A percentile compares a stretch with the other conserved stretches of the same genome.
phyloP scores from a whole-genome alignment of 37 sponge, comb jelly and placozoan species.

The Halisarca cf. caerulea region DNA sequence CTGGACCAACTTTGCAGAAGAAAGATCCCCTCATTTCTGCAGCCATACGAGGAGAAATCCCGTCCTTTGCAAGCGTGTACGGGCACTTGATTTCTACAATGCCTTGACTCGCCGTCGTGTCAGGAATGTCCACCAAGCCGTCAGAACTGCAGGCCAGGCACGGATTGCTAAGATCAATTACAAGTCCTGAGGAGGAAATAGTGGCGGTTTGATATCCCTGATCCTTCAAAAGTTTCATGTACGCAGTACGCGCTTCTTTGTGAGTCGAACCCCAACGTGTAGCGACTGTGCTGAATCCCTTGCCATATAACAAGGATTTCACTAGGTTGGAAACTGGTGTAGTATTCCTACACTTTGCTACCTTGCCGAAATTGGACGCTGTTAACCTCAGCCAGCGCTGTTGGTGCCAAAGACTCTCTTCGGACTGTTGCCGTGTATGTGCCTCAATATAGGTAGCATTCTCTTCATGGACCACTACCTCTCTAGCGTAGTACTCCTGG shows the following conservation, averaged over 20 bases:
- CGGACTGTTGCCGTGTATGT: neutral
- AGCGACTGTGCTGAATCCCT: neutral
- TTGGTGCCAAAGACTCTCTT: neutral
- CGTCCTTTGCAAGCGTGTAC: too few species aligned
- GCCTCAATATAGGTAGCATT: neutral
- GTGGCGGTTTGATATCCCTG: neutral
- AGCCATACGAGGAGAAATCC: too few species aligned
- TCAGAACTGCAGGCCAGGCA: neutral
- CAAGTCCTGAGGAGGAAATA: neutral
- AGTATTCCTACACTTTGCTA: constrained; percentile 27
- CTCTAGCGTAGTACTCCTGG: neutral
- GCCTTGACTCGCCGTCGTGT: too few species aligned
- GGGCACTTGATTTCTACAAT: too few species aligned
- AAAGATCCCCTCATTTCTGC: too few species aligned
- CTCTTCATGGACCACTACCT: neutral
- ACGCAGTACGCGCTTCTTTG: neutral
- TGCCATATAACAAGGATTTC: neutral
- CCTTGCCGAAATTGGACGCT: constrained; percentile 13
- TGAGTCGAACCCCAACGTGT: neutral
- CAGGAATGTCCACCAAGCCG: too few species aligned
- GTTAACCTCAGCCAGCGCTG: neutral
- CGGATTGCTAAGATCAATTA: neutral
- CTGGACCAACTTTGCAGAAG: too few species aligned
- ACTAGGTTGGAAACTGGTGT: constrained; percentile 33
- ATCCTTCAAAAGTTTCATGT: neutral